Base-by-base conservation (phyloP, 2,113 vertebrate species). In the Siphamia tubifer region DNA sequence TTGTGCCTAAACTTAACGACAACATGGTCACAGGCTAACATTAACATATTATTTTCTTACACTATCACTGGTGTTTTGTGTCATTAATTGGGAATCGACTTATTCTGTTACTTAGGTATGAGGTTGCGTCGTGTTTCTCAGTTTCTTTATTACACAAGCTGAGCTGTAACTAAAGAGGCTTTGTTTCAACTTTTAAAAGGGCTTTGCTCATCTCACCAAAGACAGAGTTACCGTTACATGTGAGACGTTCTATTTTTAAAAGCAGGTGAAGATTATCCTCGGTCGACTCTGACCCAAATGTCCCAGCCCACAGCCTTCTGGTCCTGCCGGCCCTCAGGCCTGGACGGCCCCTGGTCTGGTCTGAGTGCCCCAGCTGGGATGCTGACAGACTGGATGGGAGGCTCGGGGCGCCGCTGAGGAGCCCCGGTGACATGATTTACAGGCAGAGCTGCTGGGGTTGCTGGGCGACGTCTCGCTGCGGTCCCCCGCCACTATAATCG, bases 401-500 rank as follows among this genome's bases (percentile, higher is more conserved):
- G 49, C 68, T 66, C 12, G 20, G 77, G 84, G 84, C 71, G 82
- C 78, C 77, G n/a, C 64, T 3, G 25, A 84, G 77, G 54, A 86
- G 79, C 73, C 73, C 65, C 13, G 55, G 53, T 45, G 84, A 90
- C 80, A 81, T 90, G 87, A 90, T 91, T 91, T 89, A 91, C 82
- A 55, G 84, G 74, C 72, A 78, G 79, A 69, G 75, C 77, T 57
- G 53, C 68, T 20, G 45, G 77, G 68, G 85, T 89, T 90, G 87
- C 86, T 45, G 76, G 74, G 87, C 82, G 78, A 90, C 84, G 73
- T 87, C 82, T 87, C 44, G 28, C 84, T 88, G 83, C 61, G 79
- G 82, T 86, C 82, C 85, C 85, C 75, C 71, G 77, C 82, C 86
- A 82, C 87, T 86, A 89, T 89, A 91, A 90, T 91, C 82, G 68